These are phyloP conservation scores for Whitmania pigra DNA, from an alignment of 1,140 invertebrate species.

Conservation along the genomic window DNA sequence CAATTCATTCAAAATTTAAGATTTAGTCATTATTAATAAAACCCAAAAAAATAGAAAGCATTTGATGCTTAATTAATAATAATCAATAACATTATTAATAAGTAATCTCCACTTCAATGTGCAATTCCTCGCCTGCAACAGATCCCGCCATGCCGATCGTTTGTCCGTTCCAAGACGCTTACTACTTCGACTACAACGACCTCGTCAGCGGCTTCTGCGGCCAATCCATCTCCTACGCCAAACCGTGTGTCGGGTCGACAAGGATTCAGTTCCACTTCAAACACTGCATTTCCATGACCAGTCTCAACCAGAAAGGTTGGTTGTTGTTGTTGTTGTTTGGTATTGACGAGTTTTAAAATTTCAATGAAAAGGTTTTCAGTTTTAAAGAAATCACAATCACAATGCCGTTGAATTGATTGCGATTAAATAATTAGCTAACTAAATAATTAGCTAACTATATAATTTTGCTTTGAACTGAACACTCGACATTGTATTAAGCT, in stretches of 20 bases:
- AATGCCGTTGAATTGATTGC: background rate
- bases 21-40: no score
- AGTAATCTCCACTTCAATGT: no score
- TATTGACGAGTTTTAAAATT: background rate
- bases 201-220: conserved; percentile 12
- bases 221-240: conserved; percentile 19
- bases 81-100: no score
- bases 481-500: background rate
- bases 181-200: conserved; percentile 22
- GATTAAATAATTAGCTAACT: background rate
- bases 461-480: background rate
- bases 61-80: no score
- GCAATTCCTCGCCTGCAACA: background rate
- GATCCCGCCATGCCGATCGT: conserved; percentile 12
- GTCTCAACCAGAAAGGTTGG: conserved; percentile 20
- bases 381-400: background rate
- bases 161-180: conserved; percentile 18
- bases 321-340: background rate
- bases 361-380: background rate
- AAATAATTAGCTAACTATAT: background rate
- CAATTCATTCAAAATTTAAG: no score
- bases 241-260: conserved; percentile 14
- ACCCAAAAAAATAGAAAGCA: no score
- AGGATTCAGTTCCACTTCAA: conserved; percentile 20
- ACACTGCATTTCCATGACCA: conserved; percentile 17